phyloP scores from a whole-genome alignment of 2,888 invertebrate genomes.

The Argyresthia goedartella region DNA sequence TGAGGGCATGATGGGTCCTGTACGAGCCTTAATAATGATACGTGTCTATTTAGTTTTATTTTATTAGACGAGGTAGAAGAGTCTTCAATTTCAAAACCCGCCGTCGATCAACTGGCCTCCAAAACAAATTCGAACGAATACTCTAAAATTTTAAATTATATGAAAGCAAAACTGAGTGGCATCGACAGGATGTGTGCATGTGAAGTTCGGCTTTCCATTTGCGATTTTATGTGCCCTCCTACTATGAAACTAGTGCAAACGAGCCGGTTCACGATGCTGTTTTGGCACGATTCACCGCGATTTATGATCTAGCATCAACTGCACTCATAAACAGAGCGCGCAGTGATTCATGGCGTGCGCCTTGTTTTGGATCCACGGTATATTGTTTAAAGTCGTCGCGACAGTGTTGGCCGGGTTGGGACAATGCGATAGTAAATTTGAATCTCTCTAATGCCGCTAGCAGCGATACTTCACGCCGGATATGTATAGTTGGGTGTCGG shows the following conservation, averaged over 20 bases:
- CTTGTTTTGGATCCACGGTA: constrained; percentile 35
- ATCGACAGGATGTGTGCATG: no score
- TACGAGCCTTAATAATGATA: no score
- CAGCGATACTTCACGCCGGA: neutral
- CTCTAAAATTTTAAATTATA: no score
- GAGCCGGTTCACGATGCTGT: constrained; percentile 10
- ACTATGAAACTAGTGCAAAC: neutral
- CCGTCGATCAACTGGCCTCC: no score
- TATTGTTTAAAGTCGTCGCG: constrained; percentile 20
- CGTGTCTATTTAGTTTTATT: no score
- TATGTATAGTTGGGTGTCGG: neutral
- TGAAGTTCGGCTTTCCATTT: neutral
- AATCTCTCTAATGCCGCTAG: neutral
- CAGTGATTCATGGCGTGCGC: neutral
- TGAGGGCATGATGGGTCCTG: no score
- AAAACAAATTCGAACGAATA: no score
- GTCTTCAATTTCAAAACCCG: no score
- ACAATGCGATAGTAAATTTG: neutral
- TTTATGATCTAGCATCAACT: constrained; percentile 57
- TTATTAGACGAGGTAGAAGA: no score
- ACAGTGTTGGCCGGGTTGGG: constrained; percentile 6
- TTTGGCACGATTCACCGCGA: constrained; percentile 44
- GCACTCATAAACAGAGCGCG: constrained; percentile 55
- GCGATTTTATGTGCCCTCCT: neutral
- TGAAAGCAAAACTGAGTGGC: no score